A percentile compares a stretch with the other conserved stretches of the same genome.
phyloP scores from a whole-genome alignment of 1,140 invertebrate genomes.

The Homarus americanus region DNA sequence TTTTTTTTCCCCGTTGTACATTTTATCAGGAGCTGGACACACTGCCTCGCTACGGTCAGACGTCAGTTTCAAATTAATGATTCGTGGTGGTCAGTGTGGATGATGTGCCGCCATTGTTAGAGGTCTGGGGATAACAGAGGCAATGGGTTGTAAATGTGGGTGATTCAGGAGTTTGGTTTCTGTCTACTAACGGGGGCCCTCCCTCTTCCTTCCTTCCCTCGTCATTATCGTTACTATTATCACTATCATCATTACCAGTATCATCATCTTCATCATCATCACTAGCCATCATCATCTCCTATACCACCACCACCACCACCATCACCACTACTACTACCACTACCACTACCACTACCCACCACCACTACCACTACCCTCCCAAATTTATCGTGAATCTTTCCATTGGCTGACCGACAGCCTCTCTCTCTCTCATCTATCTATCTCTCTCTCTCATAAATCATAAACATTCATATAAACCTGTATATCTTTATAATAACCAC shows the following conservation, averaged over 20 bases:
- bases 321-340: background rate
- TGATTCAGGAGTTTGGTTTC: background rate
- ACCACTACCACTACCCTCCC: background rate
- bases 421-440: no score
- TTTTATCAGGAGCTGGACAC: background rate
- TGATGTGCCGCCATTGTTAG: slow-evolving; percentile 56
- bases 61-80: slow-evolving; percentile 56
- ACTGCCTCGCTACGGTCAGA: slow-evolving; percentile 31
- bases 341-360: background rate
- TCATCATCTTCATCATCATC: background rate
- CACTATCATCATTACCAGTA: background rate
- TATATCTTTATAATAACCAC: background rate
- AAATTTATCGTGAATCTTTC: no score
- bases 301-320: background rate
- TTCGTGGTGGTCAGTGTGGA: slow-evolving; percentile 50
- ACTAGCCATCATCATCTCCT: background rate
- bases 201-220: no score
- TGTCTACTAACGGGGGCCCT: no score
- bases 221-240: background rate
- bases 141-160: slow-evolving; percentile 65
- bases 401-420: no score
- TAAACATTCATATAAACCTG: no score
- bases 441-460: no score
- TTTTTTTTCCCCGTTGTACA: no score
- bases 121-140: slow-evolving; percentile 13